These are phyloP conservation scores for Bubo bubo DNA, from an alignment of 2,113 vertebrate species.

Conservation along the genomic window DNA sequence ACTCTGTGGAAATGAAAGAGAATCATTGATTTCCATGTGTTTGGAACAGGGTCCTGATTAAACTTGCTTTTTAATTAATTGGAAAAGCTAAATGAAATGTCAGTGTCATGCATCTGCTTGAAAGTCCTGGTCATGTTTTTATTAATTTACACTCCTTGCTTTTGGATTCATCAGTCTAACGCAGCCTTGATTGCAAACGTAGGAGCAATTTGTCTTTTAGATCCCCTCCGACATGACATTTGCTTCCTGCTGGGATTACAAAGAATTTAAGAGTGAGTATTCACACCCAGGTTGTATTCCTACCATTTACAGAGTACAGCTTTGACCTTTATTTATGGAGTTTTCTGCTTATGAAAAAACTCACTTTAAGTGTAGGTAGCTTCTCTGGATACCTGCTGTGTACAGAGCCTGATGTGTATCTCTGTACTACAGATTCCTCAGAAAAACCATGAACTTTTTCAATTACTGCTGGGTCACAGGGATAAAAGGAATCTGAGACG, in stretches of 20 bases:
- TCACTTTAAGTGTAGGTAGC: not conserved
- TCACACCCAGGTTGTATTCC: conserved; percentile 21
- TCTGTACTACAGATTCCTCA: not conserved
- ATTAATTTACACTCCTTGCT: not conserved
- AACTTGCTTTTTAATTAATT: not conserved
- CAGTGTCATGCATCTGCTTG: not conserved
- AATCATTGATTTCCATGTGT: not conserved
- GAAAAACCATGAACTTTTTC: not conserved
- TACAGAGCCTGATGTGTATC: not conserved
- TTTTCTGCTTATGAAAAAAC: not conserved
- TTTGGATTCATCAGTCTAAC: not conserved
- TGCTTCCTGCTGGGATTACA: conserved; percentile 44
- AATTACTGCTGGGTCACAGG: rapidly evolving
- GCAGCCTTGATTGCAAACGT: conserved; percentile 2
- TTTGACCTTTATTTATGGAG: not conserved
- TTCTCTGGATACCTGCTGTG: not conserved
- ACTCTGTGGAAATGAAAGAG: not conserved
- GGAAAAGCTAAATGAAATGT: not conserved
- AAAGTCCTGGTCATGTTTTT: not conserved
- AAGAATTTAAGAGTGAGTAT: not conserved
- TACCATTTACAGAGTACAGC: not conserved
- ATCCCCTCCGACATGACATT: conserved; percentile 7
- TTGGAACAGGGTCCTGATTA: not conserved
- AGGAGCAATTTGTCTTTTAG: conserved; percentile 27
- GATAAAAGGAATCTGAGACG: not conserved